Conservation (phyloP, 2,113 vertebrate species). For the Myrmophylax atrothorax region DNA sequence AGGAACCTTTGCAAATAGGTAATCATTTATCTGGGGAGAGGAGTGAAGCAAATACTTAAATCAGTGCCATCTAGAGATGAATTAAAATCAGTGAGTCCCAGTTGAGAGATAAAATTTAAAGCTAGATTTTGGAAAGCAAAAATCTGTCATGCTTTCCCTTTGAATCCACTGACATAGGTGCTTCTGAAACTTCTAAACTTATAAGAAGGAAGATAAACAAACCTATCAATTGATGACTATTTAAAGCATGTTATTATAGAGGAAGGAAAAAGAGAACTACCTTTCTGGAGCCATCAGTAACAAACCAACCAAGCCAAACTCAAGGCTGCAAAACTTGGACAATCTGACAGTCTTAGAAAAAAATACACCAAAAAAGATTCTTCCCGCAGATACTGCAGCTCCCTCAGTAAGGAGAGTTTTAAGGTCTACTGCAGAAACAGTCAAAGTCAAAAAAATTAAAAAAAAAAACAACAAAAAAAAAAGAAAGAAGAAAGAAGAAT, state of each 20-base stretch:
- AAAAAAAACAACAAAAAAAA: background rate
- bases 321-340: background rate
- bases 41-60: background rate
- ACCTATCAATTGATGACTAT: background rate
- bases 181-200: background rate
- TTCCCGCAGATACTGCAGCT: background rate
- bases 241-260: background rate
- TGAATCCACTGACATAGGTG: background rate
- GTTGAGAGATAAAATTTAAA: background rate
- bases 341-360: background rate
- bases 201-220: background rate
- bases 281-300: background rate
- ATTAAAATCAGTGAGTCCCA: background rate
- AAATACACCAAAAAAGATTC: background rate
- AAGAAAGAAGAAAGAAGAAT: too few species aligned
- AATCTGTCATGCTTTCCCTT: background rate
- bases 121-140: background rate
- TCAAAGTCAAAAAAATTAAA: background rate
- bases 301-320: background rate
- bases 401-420: background rate
- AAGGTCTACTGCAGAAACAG: background rate
- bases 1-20: background rate
- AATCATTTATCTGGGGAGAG: background rate
- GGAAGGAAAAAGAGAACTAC: background rate
- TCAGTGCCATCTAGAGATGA: background rate